Conservation (phyloP, 1,140 invertebrate genomes). For the Physella acuta region DNA sequence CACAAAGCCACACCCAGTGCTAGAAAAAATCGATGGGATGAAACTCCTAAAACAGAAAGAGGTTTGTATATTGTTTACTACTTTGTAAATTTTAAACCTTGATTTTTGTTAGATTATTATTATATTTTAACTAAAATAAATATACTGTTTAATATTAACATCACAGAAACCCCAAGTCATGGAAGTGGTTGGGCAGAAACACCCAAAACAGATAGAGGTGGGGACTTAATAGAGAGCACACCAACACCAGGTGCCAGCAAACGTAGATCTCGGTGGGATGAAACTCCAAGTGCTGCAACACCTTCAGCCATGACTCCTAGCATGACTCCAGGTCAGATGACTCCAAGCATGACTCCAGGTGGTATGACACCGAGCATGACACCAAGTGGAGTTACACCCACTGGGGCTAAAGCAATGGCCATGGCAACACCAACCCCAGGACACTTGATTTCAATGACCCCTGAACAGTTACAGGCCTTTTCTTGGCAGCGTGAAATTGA, state of each 20-base stretch:
- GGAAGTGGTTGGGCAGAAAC: slow-evolving; percentile 94
- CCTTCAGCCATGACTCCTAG: slow-evolving; percentile 46
- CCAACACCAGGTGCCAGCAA: slow-evolving; percentile 88
- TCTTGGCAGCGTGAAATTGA: slow-evolving; percentile 99
- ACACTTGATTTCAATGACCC: slow-evolving; percentile 95
- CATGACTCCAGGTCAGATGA: slow-evolving; percentile 47
- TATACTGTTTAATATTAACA: too few relatives aligned
- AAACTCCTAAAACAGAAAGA: slow-evolving; percentile 95
- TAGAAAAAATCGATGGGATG: slow-evolving; percentile 96
- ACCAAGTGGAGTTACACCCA: slow-evolving; percentile 74
- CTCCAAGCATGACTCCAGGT: slow-evolving; percentile 69
- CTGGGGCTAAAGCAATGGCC: slow-evolving; percentile 94
- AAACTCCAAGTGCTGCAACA: slow-evolving; percentile 68
- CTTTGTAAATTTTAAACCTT: background rate
- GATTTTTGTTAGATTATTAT: too few relatives aligned
- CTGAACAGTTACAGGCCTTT: slow-evolving; percentile 96
- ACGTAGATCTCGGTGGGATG: slow-evolving; percentile 92
- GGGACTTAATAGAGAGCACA: slow-evolving; percentile 57
- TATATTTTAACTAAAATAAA: too few relatives aligned
- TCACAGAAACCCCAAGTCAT: slow-evolving; percentile 87
- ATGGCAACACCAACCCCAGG: slow-evolving; percentile 94
- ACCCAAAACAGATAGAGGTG: slow-evolving; percentile 82
- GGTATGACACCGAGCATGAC: slow-evolving; percentile 55
- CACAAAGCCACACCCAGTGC: slow-evolving; percentile 73
- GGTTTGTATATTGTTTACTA: slow-evolving; percentile 57